Conservation (phyloP, 2,113 vertebrate genomes). For the Passer montanus region DNA sequence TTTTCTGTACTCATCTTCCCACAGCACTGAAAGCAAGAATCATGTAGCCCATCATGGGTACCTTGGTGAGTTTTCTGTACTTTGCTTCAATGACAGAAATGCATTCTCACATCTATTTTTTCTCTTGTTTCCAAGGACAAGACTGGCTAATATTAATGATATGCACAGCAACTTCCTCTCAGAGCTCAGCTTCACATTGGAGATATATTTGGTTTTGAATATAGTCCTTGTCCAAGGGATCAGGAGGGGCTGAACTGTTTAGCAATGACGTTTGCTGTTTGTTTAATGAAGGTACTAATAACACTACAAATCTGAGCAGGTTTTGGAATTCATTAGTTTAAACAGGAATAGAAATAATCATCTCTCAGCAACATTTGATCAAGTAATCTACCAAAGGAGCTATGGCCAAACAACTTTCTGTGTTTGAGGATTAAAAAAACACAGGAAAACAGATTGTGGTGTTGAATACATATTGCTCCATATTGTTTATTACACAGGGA, state of each 20-base stretch:
- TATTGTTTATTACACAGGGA: not conserved
- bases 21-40: not conserved
- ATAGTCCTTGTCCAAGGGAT: not conserved
- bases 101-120: not conserved
- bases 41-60: not conserved
- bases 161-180: not conserved
- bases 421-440: not conserved
- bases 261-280: not conserved
- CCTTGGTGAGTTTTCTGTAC: not conserved
- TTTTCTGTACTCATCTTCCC: not conserved
- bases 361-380: not conserved
- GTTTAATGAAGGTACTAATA: conserved; percentile 4
- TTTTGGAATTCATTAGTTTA: conserved; percentile 20
- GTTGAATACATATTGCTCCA: not conserved
- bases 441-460: not conserved
- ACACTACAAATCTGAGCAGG: not conserved
- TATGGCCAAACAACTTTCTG: conserved; percentile 17
- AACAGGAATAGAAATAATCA: conserved; percentile 6
- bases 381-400: conserved; percentile 1
- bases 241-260: not conserved
- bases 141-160: not conserved
- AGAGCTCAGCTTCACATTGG: not conserved
- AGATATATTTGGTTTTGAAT: not conserved
- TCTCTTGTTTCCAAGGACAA: not conserved
- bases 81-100: not conserved